Evolutionary conservation across 2,888 invertebrate genomes (phyloP).

Genomic region (Hirtodrosophila histrioides): DNA sequence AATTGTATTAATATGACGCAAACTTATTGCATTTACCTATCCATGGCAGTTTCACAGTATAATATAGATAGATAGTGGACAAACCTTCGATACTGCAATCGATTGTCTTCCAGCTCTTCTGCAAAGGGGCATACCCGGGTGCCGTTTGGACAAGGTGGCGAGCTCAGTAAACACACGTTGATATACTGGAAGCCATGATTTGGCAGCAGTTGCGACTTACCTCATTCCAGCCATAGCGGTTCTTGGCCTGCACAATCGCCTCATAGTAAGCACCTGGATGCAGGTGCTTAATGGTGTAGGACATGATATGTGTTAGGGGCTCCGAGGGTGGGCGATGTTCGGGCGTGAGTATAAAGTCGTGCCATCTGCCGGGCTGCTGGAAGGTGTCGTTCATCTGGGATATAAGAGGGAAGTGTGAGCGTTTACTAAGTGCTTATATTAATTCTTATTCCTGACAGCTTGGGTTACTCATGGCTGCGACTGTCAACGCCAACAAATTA

Average conservation of each 20-base stretch:
- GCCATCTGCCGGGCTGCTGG: conserved; percentile 89
- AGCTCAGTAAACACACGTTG: conserved; percentile 30
- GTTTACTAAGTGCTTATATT: conserved; percentile 35
- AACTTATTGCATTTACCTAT: too few relatives aligned
- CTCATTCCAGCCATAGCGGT: conserved; percentile 91
- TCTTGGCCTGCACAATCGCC: conserved; percentile 90
- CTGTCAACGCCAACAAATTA: conserved; percentile 15
- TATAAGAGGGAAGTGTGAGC: conserved; percentile 27
- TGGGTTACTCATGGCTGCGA: conserved; percentile 19
- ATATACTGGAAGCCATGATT: conserved; percentile 35
- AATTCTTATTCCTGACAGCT: conserved; percentile 17
- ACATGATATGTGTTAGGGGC: conserved; percentile 86
- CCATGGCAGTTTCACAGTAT: too few relatives aligned
- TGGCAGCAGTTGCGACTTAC: conserved; percentile 77
- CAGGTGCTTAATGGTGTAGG: conserved; percentile 87
- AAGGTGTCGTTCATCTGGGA: conserved; percentile 89
- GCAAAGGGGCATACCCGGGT: too few relatives aligned
- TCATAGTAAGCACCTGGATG: conserved; percentile 89
- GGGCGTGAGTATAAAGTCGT: conserved; percentile 86
- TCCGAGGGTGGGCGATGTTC: conserved; percentile 84
- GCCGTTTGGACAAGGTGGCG: conserved; percentile 38
- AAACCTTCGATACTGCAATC: too few relatives aligned
- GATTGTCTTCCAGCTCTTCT: too few relatives aligned
- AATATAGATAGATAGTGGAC: too few relatives aligned
- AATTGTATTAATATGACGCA: too few relatives aligned